A percentile compares a stretch with the other conserved stretches of the same genome.
These are phyloP conservation scores for Zonitis immaculata DNA, from an alignment of 2,888 invertebrate species.

Conservation along the genomic window DNA sequence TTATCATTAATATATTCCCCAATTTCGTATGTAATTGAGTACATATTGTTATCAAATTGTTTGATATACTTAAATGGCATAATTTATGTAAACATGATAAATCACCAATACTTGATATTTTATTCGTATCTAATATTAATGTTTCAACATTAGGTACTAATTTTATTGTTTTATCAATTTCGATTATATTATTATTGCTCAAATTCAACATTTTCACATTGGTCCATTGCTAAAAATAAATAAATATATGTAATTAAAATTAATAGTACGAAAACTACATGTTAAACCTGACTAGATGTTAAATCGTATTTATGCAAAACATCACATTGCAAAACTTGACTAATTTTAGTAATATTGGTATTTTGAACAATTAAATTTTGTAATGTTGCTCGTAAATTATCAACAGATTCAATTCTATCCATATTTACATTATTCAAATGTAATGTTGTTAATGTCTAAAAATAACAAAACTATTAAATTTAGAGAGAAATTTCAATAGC, in stretches of 20 bases:
- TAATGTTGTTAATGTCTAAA: slow-evolving; percentile 59
- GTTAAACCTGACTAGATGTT: slow-evolving; percentile 43
- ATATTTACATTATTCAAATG: slow-evolving; percentile 62
- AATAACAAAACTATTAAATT: too few relatives aligned
- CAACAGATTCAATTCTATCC: slow-evolving; percentile 59
- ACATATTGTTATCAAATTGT: slow-evolving; percentile 70
- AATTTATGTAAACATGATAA: slow-evolving; percentile 75
- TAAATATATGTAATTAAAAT: too few relatives aligned
- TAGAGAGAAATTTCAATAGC: background rate
- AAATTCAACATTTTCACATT: slow-evolving; percentile 68
- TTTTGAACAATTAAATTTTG: slow-evolving; percentile 61
- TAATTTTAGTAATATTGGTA: slow-evolving; percentile 63
- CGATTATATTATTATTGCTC: slow-evolving; percentile 70
- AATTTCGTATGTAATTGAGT: slow-evolving; percentile 78
- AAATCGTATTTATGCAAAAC: slow-evolving; percentile 65
- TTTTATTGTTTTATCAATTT: slow-evolving; percentile 76
- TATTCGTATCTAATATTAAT: slow-evolving; percentile 74
- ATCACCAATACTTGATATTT: slow-evolving; percentile 67
- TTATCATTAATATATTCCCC: slow-evolving; percentile 81
- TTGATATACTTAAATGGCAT: slow-evolving; percentile 70
- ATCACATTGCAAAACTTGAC: slow-evolving; percentile 80
- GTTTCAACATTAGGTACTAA: slow-evolving; percentile 67
- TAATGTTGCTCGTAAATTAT: slow-evolving; percentile 60
- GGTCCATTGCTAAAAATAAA: slow-evolving; percentile 60
- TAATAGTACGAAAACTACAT: background rate